phyloP scores from a whole-genome alignment of 1,140 invertebrate species.

The Saccostrea glomerata region DNA sequence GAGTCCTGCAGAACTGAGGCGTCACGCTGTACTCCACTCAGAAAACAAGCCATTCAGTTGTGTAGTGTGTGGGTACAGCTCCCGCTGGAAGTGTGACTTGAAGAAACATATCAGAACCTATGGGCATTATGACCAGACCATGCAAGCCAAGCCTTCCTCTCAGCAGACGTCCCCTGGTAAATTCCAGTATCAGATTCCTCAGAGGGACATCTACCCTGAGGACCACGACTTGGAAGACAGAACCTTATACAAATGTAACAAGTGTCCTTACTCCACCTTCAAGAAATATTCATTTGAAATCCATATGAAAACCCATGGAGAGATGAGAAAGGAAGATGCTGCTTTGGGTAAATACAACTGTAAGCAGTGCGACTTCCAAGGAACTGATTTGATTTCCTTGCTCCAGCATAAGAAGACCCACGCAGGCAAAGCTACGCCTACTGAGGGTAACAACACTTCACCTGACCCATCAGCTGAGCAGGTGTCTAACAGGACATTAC shows the following conservation, averaged over 20 bases:
- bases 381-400: conserved; percentile 70
- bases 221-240: conserved; percentile 62
- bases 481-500: conserved; percentile 63
- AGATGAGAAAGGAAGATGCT: conserved; percentile 45
- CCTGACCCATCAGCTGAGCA: conserved; percentile 42
- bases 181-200: conserved; percentile 39
- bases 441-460: neutral
- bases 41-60: conserved; percentile 78
- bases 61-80: conserved; percentile 75
- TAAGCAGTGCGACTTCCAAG: conserved; percentile 71
- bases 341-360: conserved; percentile 69
- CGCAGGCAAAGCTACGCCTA: neutral
- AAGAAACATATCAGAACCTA: conserved; percentile 78
- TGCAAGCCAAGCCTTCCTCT: neutral
- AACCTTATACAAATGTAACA: conserved; percentile 65
- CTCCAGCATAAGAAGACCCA: conserved; percentile 72
- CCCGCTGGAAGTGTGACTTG: conserved; percentile 78
- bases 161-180: conserved; percentile 45
- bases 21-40: conserved; percentile 76
- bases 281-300: conserved; percentile 64
- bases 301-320: conserved; percentile 66
- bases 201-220: conserved; percentile 38
- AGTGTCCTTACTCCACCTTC: conserved; percentile 68
- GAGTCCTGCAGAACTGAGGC: conserved; percentile 75
- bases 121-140: conserved; percentile 65